phyloP scores from a whole-genome alignment of 2,797 vertebrate species.

The Platyrinchus mystaceus region DNA sequence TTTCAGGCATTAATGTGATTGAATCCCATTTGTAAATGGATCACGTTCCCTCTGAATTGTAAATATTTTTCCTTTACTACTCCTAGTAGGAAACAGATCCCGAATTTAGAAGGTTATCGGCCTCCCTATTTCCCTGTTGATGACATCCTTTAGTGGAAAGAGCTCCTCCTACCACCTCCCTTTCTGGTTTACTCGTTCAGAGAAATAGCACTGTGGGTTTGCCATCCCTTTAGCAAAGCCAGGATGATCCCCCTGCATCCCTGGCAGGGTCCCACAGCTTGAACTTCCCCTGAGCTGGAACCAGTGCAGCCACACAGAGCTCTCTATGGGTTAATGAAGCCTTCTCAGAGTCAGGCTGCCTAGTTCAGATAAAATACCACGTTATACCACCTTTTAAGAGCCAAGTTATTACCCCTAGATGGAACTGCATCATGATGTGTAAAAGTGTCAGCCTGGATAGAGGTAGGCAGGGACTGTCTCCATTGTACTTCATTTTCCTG shows the following conservation, averaged over 20 bases:
- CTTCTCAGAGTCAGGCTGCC: background rate
- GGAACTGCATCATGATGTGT: background rate
- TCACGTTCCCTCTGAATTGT: background rate
- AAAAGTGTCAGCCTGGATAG: background rate
- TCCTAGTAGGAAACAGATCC: background rate
- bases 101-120: background rate
- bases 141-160: background rate
- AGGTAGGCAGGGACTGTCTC: background rate
- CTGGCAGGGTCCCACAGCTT: background rate
- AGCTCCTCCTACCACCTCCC: background rate
- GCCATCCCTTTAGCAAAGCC: background rate
- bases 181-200: background rate
- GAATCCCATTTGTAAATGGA: background rate
- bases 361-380: background rate
- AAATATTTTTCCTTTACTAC: background rate
- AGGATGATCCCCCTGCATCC: accelerated
- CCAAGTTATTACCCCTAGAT: background rate
- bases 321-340: background rate
- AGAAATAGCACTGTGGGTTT: background rate
- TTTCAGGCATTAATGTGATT: background rate
- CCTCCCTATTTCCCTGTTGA: background rate
- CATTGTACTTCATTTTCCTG: background rate
- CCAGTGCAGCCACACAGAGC: too few relatives aligned
- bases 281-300: background rate
- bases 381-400: background rate